Evolutionary conservation across 2,113 vertebrate species (phyloP), one percentile per base, ranked within the genome.

Genomic region (Ochotona curzoniae): DNA sequence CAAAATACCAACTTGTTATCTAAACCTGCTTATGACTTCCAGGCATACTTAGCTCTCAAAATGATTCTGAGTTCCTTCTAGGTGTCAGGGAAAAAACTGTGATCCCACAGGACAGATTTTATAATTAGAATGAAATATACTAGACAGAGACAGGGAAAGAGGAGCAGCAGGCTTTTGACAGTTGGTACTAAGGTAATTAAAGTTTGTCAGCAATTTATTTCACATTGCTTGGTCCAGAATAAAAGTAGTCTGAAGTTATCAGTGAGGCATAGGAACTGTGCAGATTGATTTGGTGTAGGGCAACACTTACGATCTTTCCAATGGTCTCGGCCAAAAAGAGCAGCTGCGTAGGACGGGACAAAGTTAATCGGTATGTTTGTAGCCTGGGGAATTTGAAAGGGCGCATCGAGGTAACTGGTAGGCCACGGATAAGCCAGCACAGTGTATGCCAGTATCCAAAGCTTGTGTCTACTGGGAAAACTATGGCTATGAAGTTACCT

Each of bases 1-100:
- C 79, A 95, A 95, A 94, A 83, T 25, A 87, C 38, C 75, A 80
- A 76, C 71, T 93, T 95, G 76, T 93, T 94, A 94, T 95, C 61
- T 89, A 87, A 87, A 87, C 8, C 47, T 81, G 21, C 5, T 13
- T 89, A 4, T 91, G 76, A 95, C 81, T 96, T 89, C 84, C 75
- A 94, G 71, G 54, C 61, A 89, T 80, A 74, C 49, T 64, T 90
- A 92, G 49, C 14, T 88, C 63, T 79, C 63, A 89, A 89, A 92
- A 73, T 91, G 61, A 96, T 44, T 94, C 83, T 83, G 71, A 76
- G 4, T 93, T 91, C 49, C 61, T 89, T n/a, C 88, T 7, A 83
- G n/a, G 80, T 76, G 64, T 8, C 80, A 79, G 70, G 26, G n/a
- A 25, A 84, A 25, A 84, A 88, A 73, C 61, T 49, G 71, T 75